These are phyloP conservation scores for Liopterus haemorrhoidalis DNA, from an alignment of 2,888 invertebrate species.

Conservation along the genomic window DNA sequence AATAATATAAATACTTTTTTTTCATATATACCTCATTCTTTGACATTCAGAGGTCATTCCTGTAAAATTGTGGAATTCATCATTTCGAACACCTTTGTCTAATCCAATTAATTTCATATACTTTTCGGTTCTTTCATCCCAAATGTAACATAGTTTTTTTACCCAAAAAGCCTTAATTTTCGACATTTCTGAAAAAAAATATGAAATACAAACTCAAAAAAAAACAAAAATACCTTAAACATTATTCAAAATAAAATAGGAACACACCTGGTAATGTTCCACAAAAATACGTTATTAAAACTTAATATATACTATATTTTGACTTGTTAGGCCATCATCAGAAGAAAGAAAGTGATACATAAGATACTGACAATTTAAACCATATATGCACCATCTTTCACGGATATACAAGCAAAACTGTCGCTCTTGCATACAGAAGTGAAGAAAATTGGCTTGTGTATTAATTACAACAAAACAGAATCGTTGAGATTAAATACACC, in stretches of 20 bases:
- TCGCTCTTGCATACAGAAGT: no score
- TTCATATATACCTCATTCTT: conserved; percentile 53
- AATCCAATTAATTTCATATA: conserved; percentile 70
- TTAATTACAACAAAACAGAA: no score
- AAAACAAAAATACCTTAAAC: conserved; percentile 13
- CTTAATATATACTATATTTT: no score
- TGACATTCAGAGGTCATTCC: conserved; percentile 57
- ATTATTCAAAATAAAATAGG: conserved; percentile 19
- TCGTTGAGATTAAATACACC: no score
- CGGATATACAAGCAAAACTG: no score
- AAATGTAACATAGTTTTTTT: conserved; percentile 77
- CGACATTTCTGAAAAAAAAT: conserved; percentile 41
- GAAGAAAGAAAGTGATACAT: no score
- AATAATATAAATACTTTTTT: no score
- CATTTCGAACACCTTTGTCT: conserved; percentile 60
- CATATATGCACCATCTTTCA: no score
- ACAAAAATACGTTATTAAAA: neutral
- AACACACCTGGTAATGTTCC: no score
- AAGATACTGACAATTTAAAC: no score
- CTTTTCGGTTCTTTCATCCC: conserved; percentile 63
- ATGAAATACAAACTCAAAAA: neutral
- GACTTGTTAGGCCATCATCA: no score
- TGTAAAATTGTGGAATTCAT: conserved; percentile 56
- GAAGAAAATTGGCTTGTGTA: no score
- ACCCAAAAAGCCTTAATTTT: conserved; percentile 61